Evolutionary conservation across 23 tunicate genomes (phyloP).

Genomic region (Oikopleura albicans): DNA sequence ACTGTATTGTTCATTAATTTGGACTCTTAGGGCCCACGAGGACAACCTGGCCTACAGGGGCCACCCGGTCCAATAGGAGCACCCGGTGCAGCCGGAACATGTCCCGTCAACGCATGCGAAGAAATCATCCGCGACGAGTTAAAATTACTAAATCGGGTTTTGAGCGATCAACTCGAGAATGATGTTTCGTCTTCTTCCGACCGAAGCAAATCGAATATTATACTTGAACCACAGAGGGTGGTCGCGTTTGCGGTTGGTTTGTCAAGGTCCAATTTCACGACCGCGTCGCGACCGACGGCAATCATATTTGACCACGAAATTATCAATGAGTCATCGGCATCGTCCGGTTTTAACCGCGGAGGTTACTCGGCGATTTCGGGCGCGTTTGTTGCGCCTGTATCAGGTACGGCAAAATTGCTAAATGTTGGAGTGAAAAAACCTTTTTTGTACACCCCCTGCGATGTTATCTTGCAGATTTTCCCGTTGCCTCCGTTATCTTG

Average conservation of each 20-base stretch:
- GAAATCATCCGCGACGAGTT: background rate
- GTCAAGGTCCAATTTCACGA: background rate
- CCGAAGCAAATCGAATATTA: too few relatives aligned
- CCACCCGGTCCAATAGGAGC: background rate
- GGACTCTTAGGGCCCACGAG: background rate
- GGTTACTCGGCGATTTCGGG: background rate
- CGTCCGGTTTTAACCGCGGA: background rate
- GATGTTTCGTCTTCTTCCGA: background rate
- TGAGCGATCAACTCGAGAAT: background rate
- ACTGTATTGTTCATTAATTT: too few relatives aligned
- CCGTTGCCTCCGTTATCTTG: too few relatives aligned
- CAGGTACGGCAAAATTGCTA: too few relatives aligned
- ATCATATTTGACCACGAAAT: background rate
- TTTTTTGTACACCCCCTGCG: too few relatives aligned
- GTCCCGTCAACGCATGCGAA: background rate
- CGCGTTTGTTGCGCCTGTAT: background rate
- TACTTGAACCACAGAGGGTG: too few relatives aligned
- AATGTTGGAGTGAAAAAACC: too few relatives aligned
- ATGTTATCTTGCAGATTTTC: too few relatives aligned
- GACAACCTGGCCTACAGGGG: background rate
- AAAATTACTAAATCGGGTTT: background rate
- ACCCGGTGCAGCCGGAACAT: too few relatives aligned
- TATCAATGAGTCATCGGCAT: background rate
- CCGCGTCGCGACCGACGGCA: background rate
- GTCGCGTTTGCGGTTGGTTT: background rate